Conservation (phyloP, 2,888 invertebrate genomes). For the Aradus depressus region DNA sequence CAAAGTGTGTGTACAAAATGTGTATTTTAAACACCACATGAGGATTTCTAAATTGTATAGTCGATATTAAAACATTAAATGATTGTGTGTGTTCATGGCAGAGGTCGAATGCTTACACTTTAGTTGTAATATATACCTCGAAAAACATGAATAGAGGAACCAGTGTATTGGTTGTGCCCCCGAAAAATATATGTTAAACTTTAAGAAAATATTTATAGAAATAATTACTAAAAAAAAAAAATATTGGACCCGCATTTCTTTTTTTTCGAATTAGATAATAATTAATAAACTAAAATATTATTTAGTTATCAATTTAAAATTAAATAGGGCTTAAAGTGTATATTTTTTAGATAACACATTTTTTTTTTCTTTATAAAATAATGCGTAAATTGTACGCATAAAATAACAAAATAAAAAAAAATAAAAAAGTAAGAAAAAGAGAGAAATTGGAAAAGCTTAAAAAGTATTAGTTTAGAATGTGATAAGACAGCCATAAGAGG, state of each 20-base stretch:
- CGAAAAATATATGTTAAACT: too few relatives aligned
- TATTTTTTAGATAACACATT: conserved; percentile 19
- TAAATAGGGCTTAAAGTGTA: conserved; percentile 18
- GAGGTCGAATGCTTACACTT: conserved; percentile 15
- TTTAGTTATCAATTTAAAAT: conserved; percentile 12
- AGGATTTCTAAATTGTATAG: conserved; percentile 18
- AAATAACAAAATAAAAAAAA: conserved; percentile 17
- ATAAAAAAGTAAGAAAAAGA: too few relatives aligned
- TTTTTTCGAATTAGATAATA: conserved; percentile 16
- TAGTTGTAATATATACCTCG: conserved; percentile 12
- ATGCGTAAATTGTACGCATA: conserved; percentile 23
- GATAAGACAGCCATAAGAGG: conserved; percentile 28
- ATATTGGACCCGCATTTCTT: conserved; percentile 16
- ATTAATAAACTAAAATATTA: conserved; percentile 14
- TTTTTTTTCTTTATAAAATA: conserved; percentile 16
- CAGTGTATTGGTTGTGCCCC: conserved; percentile 19
- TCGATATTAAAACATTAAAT: conserved; percentile 14
- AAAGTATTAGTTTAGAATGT: conserved; percentile 28
- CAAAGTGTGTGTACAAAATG: conserved; percentile 17
- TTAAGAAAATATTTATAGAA: too few relatives aligned
- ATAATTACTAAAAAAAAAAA: too few relatives aligned
- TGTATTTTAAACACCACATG: conserved; percentile 16
- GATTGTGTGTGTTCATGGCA: conserved; percentile 19
- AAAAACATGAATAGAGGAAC: conserved; percentile 14
- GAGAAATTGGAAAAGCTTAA: too few relatives aligned